A percentile compares a stretch with the other conserved stretches of the same genome.
These are phyloP conservation scores for Torymus tubicola DNA, from an alignment of 2,888 invertebrate species.

Conservation along the genomic window DNA sequence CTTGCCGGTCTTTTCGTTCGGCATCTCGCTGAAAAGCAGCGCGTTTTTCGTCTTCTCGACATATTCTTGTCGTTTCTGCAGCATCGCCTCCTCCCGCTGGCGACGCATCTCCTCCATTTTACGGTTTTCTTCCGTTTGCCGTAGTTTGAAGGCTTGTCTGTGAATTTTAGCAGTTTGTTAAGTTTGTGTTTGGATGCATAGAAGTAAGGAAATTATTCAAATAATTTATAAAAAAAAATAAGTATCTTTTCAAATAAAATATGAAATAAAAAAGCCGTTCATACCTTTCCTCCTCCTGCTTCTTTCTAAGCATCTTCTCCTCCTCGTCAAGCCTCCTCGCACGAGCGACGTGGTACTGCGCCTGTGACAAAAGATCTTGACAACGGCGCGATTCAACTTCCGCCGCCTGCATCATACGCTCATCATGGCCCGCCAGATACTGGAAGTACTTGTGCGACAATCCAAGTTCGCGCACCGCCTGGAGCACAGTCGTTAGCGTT, in stretches of 20 bases:
- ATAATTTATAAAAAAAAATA: too few relatives aligned
- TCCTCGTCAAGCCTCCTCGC: constrained; percentile 95
- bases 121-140: constrained; percentile 84
- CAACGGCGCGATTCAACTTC: constrained; percentile 94
- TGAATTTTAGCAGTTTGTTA: neutral
- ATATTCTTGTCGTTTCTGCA: constrained; percentile 94
- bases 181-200: too few relatives aligned
- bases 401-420: constrained; percentile 87
- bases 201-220: too few relatives aligned
- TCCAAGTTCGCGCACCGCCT: constrained; percentile 96
- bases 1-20: constrained; percentile 80
- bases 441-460: constrained; percentile 94
- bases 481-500: constrained; percentile 89
- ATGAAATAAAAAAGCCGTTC: too few relatives aligned
- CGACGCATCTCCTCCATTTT: constrained; percentile 87
- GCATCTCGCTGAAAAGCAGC: constrained; percentile 88
- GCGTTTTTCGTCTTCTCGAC: constrained; percentile 97
- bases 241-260: too few relatives aligned
- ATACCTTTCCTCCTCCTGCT: constrained; percentile 93
- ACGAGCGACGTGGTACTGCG: constrained; percentile 96
- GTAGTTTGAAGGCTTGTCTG: constrained; percentile 72
- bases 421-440: constrained; percentile 86
- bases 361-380: constrained; percentile 96
- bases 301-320: constrained; percentile 89
- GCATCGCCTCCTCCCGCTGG: constrained; percentile 88